Percentiles rank a stretch among this genome's conserved stretches.
phyloP scores from a whole-genome alignment of 2,888 invertebrate genomes.

The Augiades crinisus region DNA sequence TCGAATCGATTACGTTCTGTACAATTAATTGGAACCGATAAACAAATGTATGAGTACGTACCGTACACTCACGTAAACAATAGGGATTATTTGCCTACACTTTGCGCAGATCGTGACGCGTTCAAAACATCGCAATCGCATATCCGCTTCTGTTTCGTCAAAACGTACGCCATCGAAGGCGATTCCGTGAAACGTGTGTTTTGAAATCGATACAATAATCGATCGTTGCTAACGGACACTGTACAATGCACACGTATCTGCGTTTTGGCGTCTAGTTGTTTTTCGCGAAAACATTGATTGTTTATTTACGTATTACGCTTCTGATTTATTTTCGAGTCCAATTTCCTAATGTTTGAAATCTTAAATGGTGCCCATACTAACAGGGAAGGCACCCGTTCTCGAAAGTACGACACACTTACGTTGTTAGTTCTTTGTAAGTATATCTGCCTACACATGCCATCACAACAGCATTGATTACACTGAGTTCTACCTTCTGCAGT shows the following conservation, averaged over 20 bases:
- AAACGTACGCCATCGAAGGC: background rate
- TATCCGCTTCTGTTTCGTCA: conserved; percentile 1
- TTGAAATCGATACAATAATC: conserved; percentile 9
- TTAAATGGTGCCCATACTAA: no score
- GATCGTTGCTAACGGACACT: background rate
- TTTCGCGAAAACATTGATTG: background rate
- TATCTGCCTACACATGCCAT: no score
- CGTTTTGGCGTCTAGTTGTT: background rate
- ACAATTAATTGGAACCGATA: background rate
- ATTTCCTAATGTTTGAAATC: no score
- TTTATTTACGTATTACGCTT: no score
- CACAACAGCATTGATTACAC: no score
- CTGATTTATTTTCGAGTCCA: no score
- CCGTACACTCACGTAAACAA: no score
- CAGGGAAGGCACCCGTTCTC: no score
- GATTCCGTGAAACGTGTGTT: conserved; percentile 2
- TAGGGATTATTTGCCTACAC: background rate
- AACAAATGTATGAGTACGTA: no score
- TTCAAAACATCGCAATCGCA: background rate
- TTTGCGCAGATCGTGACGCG: background rate
- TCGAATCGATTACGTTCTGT: background rate
- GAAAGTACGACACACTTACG: no score
- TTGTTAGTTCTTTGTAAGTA: no score
- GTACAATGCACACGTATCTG: background rate
- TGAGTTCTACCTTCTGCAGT: no score